A percentile compares a stretch with the other conserved stretches of the same genome.
Evolutionary conservation across 2,113 vertebrate species (phyloP).

Genomic region (Bungarus multicinctus): DNA sequence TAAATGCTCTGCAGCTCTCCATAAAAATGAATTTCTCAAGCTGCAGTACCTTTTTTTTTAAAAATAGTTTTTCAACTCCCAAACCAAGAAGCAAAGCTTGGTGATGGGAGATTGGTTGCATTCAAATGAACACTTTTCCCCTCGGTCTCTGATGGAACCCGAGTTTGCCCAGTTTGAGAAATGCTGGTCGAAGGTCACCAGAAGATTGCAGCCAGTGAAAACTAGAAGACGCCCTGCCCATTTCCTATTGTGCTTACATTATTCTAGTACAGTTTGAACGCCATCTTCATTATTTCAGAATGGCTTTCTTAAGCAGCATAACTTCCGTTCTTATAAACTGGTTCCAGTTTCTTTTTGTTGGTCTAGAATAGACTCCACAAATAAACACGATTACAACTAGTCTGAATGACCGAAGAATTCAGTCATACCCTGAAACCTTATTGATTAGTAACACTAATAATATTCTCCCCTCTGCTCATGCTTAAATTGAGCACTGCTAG

Average conservation of each 20-base stretch:
- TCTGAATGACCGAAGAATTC: background rate
- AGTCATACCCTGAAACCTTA: background rate
- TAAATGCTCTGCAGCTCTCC: background rate
- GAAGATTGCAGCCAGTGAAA: background rate
- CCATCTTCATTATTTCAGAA: background rate
- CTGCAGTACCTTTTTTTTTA: background rate
- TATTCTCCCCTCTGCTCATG: background rate
- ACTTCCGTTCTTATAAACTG: background rate
- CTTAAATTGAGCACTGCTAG: background rate
- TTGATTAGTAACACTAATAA: background rate
- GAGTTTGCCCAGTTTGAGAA: background rate
- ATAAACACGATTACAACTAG: background rate
- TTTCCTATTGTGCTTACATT: background rate
- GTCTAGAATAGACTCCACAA: background rate
- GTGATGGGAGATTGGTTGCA: background rate
- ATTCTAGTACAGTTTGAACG: background rate
- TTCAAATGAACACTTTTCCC: background rate
- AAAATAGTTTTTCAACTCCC: background rate
- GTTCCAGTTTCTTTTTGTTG: background rate
- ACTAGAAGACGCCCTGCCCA: background rate
- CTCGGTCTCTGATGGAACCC: background rate
- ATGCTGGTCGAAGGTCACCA: background rate
- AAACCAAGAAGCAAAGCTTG: background rate
- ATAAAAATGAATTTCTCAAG: background rate
- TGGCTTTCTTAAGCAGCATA: background rate